Conservation (phyloP, 2,113 vertebrate genomes). For the Ascaphus truei region DNA sequence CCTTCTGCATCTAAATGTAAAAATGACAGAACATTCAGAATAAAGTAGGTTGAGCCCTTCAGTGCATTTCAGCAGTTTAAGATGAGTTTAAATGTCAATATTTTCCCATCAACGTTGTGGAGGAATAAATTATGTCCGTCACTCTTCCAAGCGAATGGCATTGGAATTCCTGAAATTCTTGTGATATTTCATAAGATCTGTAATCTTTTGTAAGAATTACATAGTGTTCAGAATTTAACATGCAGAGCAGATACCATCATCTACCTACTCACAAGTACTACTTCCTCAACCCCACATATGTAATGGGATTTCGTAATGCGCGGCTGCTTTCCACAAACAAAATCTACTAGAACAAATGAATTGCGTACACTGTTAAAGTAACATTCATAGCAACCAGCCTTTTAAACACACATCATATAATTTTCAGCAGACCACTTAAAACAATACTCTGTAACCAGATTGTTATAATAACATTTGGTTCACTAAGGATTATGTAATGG, state of each 20-base stretch:
- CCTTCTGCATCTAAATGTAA: too few relatives aligned
- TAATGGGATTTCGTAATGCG: background rate
- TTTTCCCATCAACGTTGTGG: conserved; percentile 40
- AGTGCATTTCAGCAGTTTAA: background rate
- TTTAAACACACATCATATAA: background rate
- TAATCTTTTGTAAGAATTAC: conserved; percentile 61
- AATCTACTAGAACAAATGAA: background rate
- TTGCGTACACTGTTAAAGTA: conserved; percentile 15
- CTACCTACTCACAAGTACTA: conserved; percentile 41
- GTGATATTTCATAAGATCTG: conserved; percentile 61
- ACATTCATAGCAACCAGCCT: background rate
- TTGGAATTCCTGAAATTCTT: conserved; percentile 70
- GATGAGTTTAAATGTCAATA: conserved; percentile 47
- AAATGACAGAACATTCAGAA: too few relatives aligned
- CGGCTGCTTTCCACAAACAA: too few relatives aligned
- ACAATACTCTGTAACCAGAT: background rate
- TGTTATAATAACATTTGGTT: conserved; percentile 25
- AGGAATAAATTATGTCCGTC: conserved; percentile 54
- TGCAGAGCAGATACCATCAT: conserved; percentile 33
- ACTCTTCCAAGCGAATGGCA: conserved; percentile 51
- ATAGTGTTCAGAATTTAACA: conserved; percentile 43
- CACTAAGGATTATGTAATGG: conserved; percentile 20
- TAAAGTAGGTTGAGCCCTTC: background rate
- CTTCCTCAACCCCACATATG: background rate
- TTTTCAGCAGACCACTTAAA: background rate